Base-by-base conservation (phyloP, 2,797 vertebrate species). In the Selene dorsalis region DNA sequence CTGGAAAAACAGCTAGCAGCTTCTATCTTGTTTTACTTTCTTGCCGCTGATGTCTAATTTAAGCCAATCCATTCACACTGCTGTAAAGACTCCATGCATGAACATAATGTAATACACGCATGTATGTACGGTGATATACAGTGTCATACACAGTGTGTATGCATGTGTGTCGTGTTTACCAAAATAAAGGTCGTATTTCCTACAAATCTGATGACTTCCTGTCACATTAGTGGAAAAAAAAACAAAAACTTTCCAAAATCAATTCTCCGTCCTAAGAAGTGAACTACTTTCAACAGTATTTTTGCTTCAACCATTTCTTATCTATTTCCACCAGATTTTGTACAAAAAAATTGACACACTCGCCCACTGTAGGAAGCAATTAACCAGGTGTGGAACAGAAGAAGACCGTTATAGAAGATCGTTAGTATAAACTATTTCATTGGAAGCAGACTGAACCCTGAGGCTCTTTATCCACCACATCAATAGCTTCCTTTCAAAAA, bases 21-120 rank as follows among this genome's bases (percentile, higher is more conserved):
- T 61, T 72, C 55, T 71, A 12, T 85, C 80, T 86, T 72, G 50
- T 71, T 88, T 89, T 59, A 69, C 38, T 74, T 74, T 73, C 66
- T 84, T 52, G 58, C 73, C 82, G 83, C 55, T 83, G 85, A 93
- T 75, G 88, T 84, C 87, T 91, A 79, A 88, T 90, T 87, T 84
- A 85, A 84, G 85, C 82, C 85, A 82, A 79, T 77, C 73, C 81
- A 6, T 80, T 75, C n/a, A 68, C 28, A 2, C 50, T n/a, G 84
- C 72, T 79, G 48, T 26, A 59, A 76, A 90, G 86, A 41, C 69
- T 79, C 80, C 22, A 57, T 2, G 28, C 56, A 35, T 39, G 47
- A 82, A 70, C 56, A 11, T 3, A 50, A 9, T 4, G 52, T 47
- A 28, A 24, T 14, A 41, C 39, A 41, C 8, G 45, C 45, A 18